Base-by-base conservation (phyloP, 2,888 invertebrate species). In the Subacronicta megacephala region DNA sequence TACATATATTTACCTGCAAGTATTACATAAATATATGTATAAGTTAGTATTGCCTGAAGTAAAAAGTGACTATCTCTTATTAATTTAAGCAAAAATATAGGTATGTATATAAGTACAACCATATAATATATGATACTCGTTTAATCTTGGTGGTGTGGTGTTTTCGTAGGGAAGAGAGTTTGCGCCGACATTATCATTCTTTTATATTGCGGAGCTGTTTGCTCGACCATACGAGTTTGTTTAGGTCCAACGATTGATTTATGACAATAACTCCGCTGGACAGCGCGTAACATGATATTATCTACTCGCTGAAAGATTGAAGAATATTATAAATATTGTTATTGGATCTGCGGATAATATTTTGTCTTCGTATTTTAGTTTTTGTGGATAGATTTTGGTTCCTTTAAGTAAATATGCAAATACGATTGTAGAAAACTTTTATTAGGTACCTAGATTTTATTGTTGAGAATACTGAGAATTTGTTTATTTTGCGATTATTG, bases 231-330 rank as follows among this genome's bases (percentile, higher is more conserved):
- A 84, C 77, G 73, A 78, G 90, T 91, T 91, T 91, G 84, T 82
- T 89, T 88, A 89, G 90, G 90, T 67, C 76, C 59, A 70, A 74
- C 50, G 75, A 88, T 89, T 87, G 90, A 90, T 92, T 89, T 88
- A 89, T 82, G 88, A 78, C 75, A 68, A 75, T 70, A 72, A 63
- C 66, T 76, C 69, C 67, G 67, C 75, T 55, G 59, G 60, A 63
- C 61, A 60, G 55, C 63, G 69, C 59, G 72, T 69, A 72, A 73
- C 62, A 62, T 50, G 63, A 70, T 62, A 65, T 60, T 41, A 60
- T 59, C 47, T 62, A 33, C 40, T 43, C 38, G 4, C 10, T 52
- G 41, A 37, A n/a, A 41, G 20, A 47, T 13, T 46, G 40, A 38
- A 41, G 20, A 47, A 17, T 46, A 45, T 40, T 43, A 67, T 33